phyloP scores from a whole-genome alignment of 2,113 vertebrate species.

The Pipra filicauda region DNA sequence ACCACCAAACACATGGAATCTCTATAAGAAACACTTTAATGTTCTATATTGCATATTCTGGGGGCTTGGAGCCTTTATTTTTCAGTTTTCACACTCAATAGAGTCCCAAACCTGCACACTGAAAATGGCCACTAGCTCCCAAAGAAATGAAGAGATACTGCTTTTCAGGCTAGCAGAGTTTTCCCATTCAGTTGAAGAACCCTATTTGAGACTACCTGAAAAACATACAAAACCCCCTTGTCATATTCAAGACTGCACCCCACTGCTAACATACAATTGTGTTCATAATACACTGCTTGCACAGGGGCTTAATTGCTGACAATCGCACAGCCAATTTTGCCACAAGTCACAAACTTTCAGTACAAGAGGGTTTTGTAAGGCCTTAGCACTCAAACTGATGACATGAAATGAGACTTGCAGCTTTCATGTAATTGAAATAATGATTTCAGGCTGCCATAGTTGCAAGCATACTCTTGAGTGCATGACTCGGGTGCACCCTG shows the following conservation, averaged over 20 bases:
- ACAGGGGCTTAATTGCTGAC: not conserved
- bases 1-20: not conserved
- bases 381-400: not conserved
- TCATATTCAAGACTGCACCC: not conserved
- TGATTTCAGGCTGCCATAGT: not conserved
- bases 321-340: not conserved
- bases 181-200: not conserved
- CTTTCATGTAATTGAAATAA: not conserved
- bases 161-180: not conserved
- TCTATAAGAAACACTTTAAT: not conserved
- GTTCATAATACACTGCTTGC: not conserved
- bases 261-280: not conserved
- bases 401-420: not conserved
- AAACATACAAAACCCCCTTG: not conserved
- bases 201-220: not conserved
- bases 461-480: not conserved
- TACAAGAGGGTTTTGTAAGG: not conserved
- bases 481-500: not conserved
- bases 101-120: not conserved
- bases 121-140: not conserved
- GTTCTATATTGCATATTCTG: not conserved
- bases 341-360: not conserved
- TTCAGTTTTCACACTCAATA: not conserved
- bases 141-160: not conserved
- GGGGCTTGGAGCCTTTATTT: not conserved